Evolutionary conservation across 2,113 vertebrate species (phyloP).

Genomic region (Parotia lawesii): DNA sequence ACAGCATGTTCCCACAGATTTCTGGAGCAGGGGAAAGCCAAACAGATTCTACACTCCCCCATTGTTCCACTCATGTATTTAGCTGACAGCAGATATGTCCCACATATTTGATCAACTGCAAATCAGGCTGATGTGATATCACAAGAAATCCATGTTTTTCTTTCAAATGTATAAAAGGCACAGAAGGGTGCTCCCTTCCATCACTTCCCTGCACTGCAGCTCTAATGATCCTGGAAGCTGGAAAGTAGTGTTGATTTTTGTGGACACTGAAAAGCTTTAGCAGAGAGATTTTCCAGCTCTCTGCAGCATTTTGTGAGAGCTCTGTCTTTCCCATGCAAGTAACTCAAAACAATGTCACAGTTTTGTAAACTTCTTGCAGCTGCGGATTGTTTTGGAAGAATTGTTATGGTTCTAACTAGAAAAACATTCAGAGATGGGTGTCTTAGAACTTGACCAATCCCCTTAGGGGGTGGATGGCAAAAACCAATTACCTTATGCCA

Average conservation of each 20-base stretch:
- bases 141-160: not conserved
- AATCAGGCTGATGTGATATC: not conserved
- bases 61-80: not conserved
- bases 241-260: not conserved
- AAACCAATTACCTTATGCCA: no score
- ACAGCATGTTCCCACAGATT: conserved; percentile 59
- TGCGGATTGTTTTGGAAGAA: no score
- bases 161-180: not conserved
- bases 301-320: no score
- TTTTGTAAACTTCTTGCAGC: no score
- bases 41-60: conserved; percentile 33
- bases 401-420: no score
- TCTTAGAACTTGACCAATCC: no score
- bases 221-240: not conserved
- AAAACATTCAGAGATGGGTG: no score
- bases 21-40: conserved; percentile 46
- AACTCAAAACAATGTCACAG: no score
- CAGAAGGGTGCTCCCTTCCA: not conserved
- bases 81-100: conserved; percentile 24
- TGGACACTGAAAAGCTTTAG: no score
- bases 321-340: no score
- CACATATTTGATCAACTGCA: not conserved
- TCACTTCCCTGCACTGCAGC: not conserved
- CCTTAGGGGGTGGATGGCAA: no score
- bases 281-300: no score